Evolutionary conservation across 2,888 invertebrate species (phyloP).

Genomic region (Zele albiditarsus): DNA sequence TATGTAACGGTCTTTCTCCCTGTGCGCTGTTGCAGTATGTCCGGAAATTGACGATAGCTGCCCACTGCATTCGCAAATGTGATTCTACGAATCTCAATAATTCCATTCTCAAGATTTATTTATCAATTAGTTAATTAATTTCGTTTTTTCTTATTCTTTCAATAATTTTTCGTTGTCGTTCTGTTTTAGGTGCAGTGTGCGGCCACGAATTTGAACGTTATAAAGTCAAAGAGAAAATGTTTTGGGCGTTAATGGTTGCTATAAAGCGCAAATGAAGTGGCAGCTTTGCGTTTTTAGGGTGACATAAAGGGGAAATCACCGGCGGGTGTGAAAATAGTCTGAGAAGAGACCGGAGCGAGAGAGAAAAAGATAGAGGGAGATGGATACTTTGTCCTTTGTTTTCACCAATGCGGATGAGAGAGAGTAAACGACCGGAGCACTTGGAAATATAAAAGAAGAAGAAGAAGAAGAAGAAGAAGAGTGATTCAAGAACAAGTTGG

Average conservation of each 20-base stretch:
- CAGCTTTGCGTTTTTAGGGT: conserved; percentile 30
- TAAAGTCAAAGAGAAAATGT: background rate
- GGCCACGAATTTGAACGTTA: conserved; percentile 5
- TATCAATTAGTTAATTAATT: conserved; percentile 15
- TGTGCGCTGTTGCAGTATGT: conserved; percentile 12
- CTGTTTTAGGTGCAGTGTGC: background rate
- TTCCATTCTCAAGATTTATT: background rate
- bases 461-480: conserved; percentile 45
- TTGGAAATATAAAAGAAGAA: conserved; percentile 31
- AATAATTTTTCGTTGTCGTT: background rate
- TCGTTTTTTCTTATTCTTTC: conserved; percentile 1
- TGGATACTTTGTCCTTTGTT: conserved; percentile 25
- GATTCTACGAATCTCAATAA: conserved; percentile 5
- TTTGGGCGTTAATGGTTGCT: conserved; percentile 36
- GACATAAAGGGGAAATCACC: conserved; percentile 17
- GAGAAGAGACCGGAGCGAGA: conserved; percentile 1
- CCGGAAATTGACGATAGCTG: conserved; percentile 39
- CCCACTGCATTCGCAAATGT: conserved; percentile 27
- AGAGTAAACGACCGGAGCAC: conserved; percentile 32
- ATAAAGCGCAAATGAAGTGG: conserved; percentile 42
- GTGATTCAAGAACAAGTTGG: conserved; percentile 53
- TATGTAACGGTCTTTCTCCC: background rate
- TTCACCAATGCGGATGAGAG: conserved; percentile 31
- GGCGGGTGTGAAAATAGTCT: background rate
- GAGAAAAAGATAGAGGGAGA: conserved; percentile 25